Evolutionary conservation across 2,113 vertebrate species (phyloP), one percentile per base, ranked within the genome.

Genomic region (Paedocypris sp.): DNA sequence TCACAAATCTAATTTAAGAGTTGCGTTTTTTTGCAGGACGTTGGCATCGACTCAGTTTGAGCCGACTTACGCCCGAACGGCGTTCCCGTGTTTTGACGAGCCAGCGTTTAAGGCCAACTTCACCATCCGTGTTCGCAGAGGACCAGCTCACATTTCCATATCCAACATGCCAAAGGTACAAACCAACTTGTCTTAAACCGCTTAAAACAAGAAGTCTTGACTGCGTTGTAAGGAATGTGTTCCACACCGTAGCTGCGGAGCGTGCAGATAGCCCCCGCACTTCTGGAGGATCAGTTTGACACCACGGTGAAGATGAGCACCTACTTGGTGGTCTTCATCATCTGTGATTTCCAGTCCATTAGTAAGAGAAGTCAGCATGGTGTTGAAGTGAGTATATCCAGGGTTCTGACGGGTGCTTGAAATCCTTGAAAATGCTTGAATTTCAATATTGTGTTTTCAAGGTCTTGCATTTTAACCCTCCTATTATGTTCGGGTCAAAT

Each of bases 31-130:
- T 54, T 45, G 15, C 38, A 95, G 92, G 60, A 45, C 78, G 13
- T 52, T 96, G 65, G 92, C 91, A 0, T 88, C 87, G 11, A 93
- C 93, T 0, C 91, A 94, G 20, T 91, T 95, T 72, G 90, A 96
- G 74, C 84, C 91, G 0, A 91, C 90, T 0, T 83, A 86, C 26
- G 93, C 92, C 2, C 82, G 89, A 4, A 87, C 78, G 71, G 91
- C 91, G 13, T 93, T 97, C 67, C 92, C 91, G 0, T 95, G 92
- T 70, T 96, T 97, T 4, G 88, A 96, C 25, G 90, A 97, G 52
- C 92, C 92, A 0, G 87, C 89, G 29, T 86, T 92, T 67, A 96
- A 97, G 85, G 88, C 91, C 39, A 89, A 72, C 56, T 97, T 93
- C 69, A 88, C 85, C 7, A 67, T 95, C 45, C 82, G 43, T 33